phyloP scores from a whole-genome alignment of 2,888 invertebrate genomes.

The Clunio marinus region DNA sequence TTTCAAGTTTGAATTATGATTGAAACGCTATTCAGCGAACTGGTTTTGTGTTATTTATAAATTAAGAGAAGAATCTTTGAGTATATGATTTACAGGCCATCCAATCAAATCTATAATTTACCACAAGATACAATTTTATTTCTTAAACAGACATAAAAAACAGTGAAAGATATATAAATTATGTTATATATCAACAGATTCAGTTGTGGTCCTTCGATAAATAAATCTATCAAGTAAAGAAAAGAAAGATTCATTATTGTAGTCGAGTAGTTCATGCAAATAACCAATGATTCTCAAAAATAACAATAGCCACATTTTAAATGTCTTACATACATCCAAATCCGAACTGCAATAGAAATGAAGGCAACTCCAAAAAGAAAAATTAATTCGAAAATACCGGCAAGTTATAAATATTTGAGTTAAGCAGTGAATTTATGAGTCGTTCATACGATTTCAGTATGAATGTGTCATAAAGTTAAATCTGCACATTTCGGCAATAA shows the following conservation, averaged over 20 bases:
- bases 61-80: constrained; percentile 43
- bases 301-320: constrained; percentile 63
- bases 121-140: too few relatives aligned
- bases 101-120: not conserved
- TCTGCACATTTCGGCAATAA: constrained; percentile 36
- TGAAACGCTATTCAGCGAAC: constrained; percentile 36
- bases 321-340: constrained; percentile 59
- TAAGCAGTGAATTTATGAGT: not conserved
- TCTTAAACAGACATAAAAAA: not conserved
- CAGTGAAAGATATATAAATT: not conserved
- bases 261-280: constrained; percentile 43
- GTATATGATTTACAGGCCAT: constrained; percentile 45
- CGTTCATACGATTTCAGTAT: not conserved
- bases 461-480: not conserved
- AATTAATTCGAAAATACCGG: constrained; percentile 23
- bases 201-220: constrained; percentile 23
- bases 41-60: constrained; percentile 44
- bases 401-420: constrained; percentile 32
- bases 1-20: constrained; percentile 18
- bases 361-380: constrained; percentile 62
- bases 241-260: not conserved
- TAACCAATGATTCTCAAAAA: constrained; percentile 62
- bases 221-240: not conserved
- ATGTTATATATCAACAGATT: not conserved
- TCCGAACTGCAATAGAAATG: constrained; percentile 75